These are phyloP conservation scores for Sus cebifrons DNA, from an alignment of 2,797 vertebrate genomes.

Conservation along the genomic window DNA sequence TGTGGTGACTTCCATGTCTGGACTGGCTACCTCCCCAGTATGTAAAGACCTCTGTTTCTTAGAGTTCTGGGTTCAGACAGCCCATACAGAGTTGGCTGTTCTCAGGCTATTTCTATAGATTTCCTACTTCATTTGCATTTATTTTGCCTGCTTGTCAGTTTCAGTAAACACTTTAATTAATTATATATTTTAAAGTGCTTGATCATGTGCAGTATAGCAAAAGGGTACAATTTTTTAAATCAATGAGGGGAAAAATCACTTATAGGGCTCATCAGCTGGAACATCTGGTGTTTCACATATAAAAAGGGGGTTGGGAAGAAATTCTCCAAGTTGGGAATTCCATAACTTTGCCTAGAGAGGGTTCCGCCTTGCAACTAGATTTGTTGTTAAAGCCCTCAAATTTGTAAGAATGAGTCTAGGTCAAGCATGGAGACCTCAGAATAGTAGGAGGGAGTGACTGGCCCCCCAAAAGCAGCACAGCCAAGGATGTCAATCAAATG, in stretches of 20 bases:
- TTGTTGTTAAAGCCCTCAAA: background rate
- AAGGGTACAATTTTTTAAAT: slow-evolving; percentile 67
- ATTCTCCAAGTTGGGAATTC: background rate
- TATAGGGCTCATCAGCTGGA: background rate
- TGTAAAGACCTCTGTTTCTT: background rate
- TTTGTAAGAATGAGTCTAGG: background rate
- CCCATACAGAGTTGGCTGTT: background rate
- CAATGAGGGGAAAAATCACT: slow-evolving; percentile 19
- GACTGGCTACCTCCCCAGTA: background rate
- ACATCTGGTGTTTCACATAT: slow-evolving; percentile 56
- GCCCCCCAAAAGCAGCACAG: background rate
- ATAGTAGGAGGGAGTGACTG: background rate
- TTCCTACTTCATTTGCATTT: slow-evolving; percentile 41
- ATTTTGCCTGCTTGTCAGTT: slow-evolving; percentile 43
- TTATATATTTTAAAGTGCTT: slow-evolving; percentile 69
- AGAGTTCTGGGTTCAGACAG: background rate
- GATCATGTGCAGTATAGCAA: background rate
- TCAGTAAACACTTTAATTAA: slow-evolving; percentile 76
- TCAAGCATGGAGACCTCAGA: background rate
- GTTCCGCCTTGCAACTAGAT: background rate
- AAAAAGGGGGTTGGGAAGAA: background rate
- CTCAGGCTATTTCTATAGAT: slow-evolving; percentile 25
- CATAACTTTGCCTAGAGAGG: background rate
- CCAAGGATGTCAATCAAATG: background rate
- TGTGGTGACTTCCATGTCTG: background rate